phyloP scores from a whole-genome alignment of 2,113 vertebrate species.

The Notothenia rossii region DNA sequence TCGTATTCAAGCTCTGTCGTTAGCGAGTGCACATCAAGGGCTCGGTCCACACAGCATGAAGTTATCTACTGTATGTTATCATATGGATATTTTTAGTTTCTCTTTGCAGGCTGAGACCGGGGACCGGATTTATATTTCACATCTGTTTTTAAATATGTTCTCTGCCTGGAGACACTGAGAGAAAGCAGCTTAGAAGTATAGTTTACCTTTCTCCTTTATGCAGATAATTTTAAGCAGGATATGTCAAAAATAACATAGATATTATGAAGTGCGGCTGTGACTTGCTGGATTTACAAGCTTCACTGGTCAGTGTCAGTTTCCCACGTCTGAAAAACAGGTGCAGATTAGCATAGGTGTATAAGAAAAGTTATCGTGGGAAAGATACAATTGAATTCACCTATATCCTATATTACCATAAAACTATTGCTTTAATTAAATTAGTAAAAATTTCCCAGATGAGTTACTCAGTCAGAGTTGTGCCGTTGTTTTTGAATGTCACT shows the following conservation, averaged over 20 bases:
- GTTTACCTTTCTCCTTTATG: constrained; percentile 15
- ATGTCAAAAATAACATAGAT: constrained; percentile 4
- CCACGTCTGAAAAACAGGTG: background rate
- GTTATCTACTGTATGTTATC: background rate
- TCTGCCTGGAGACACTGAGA: constrained; percentile 1
- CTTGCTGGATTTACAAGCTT: background rate
- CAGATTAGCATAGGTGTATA: background rate
- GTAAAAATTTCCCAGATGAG: background rate
- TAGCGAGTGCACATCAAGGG: constrained; percentile 25
- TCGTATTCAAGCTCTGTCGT: background rate
- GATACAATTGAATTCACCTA: background rate
- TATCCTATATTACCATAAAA: constrained; percentile 5
- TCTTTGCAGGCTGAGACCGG: background rate
- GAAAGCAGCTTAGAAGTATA: background rate
- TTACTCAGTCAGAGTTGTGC: background rate
- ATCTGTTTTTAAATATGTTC: constrained; percentile 13
- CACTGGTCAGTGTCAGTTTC: constrained; percentile 8
- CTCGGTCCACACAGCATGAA: background rate
- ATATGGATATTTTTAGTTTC: constrained; percentile 42
- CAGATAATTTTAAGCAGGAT: constrained; percentile 18
- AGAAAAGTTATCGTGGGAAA: background rate
- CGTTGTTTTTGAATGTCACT: background rate
- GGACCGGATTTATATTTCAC: constrained; percentile 38
- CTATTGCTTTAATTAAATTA: background rate
- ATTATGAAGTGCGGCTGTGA: background rate